A percentile compares a stretch with the other conserved stretches of the same genome.
phyloP scores from a whole-genome alignment of 2,113 vertebrate genomes.

The Silurus meridionalis region DNA sequence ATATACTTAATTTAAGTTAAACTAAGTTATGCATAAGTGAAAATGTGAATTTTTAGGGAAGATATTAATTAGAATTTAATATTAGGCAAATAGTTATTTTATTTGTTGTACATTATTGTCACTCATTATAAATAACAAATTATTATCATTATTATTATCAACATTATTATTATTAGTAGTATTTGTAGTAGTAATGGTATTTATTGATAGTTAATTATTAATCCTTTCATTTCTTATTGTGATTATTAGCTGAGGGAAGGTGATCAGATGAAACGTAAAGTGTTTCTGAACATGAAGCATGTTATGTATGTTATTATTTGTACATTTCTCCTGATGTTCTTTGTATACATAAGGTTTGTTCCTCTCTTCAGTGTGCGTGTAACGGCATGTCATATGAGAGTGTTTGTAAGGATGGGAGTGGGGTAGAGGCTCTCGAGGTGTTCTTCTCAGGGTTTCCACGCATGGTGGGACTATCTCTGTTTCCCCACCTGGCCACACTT shows the following conservation, averaged over 20 bases:
- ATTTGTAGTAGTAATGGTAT: too few species aligned
- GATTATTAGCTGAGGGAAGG: too few species aligned
- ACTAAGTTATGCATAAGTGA: background rate
- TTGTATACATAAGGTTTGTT: background rate
- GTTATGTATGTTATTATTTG: background rate
- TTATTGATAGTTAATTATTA: too few species aligned
- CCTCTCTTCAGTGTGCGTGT: slow-evolving; percentile 71
- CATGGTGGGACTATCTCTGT: slow-evolving; percentile 78
- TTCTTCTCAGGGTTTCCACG: slow-evolving; percentile 81
- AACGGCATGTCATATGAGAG: slow-evolving; percentile 78
- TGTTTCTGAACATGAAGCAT: background rate
- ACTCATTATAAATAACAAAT: background rate
- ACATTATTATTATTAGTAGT: too few species aligned
- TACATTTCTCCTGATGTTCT: background rate
- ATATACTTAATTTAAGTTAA: too few species aligned
- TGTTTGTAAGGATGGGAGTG: slow-evolving; percentile 68
- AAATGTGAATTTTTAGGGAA: background rate
- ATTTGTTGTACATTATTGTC: background rate
- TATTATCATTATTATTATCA: too few species aligned
- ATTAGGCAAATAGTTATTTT: background rate
- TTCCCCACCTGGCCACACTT: slow-evolving; percentile 74
- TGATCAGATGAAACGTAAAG: background rate
- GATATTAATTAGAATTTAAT: background rate
- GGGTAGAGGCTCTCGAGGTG: slow-evolving; percentile 73
- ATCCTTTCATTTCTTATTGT: too few species aligned